Conservation (phyloP, 2,797 vertebrate species). For the Alauda arvensis region DNA sequence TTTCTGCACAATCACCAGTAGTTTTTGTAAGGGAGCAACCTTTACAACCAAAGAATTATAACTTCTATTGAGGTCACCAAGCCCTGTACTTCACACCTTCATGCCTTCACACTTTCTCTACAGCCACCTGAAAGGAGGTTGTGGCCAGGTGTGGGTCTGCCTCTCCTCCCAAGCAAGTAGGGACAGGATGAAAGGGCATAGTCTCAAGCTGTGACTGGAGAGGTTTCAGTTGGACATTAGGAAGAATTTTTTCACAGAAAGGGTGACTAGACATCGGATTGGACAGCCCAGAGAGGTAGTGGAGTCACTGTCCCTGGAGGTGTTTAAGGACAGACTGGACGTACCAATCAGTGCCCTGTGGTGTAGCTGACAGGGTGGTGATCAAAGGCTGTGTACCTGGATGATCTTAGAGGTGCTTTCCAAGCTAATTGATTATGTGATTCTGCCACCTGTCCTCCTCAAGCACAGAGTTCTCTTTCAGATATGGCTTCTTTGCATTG, state of each 20-base stretch:
- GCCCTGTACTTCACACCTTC: neutral
- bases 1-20: neutral
- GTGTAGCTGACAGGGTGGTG: neutral
- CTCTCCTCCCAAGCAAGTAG: neutral
- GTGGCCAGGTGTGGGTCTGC: neutral
- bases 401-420: neutral
- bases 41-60: neutral
- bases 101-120: neutral
- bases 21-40: neutral
- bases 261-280: neutral
- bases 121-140: neutral
- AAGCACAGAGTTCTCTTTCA: neutral
- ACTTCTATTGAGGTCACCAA: neutral
- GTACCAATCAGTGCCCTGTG: accelerated
- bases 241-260: neutral
- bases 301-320: neutral
- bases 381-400: accelerated
- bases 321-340: neutral
- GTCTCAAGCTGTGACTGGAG: neutral
- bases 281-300: neutral
- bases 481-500: neutral
- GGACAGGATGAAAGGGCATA: too few relatives aligned
- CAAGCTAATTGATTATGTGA: neutral
- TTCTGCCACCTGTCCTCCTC: neutral
- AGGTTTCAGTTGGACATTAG: neutral